Evolutionary conservation across 2,113 vertebrate genomes (phyloP).

Genomic region (Xiphorhynchus elegans): DNA sequence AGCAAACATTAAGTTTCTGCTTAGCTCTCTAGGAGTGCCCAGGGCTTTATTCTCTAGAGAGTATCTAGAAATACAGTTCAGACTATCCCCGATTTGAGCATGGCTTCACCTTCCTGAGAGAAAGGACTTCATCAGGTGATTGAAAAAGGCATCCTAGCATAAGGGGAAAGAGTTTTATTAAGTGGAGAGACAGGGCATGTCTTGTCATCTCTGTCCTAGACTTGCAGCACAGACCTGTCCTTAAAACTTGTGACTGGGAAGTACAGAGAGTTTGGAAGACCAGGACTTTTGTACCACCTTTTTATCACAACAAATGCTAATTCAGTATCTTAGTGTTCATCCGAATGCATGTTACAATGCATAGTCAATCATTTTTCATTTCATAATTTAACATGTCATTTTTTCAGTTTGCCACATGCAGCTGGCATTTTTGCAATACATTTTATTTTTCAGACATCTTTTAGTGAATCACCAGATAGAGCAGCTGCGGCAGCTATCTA

Average conservation of each 20-base stretch:
- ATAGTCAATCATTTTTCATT: conserved; percentile 14
- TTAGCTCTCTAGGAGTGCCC: neutral
- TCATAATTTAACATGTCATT: conserved; percentile 11
- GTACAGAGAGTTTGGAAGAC: neutral
- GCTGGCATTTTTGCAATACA: conserved; percentile 16
- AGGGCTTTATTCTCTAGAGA: neutral
- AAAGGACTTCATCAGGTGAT: neutral
- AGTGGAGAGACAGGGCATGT: neutral
- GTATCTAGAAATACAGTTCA: neutral
- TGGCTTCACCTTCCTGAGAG: neutral
- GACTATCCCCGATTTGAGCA: neutral
- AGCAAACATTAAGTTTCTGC: neutral
- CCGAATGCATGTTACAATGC: neutral
- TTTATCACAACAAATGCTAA: neutral
- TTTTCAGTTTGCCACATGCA: conserved; percentile 19
- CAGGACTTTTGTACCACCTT: neutral
- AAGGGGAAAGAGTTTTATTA: neutral
- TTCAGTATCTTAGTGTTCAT: neutral
- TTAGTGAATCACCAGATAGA: conserved; percentile 13
- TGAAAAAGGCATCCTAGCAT: neutral
- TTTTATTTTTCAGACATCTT: conserved; percentile 34
- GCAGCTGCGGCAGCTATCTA: conserved; percentile 25
- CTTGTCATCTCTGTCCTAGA: neutral
- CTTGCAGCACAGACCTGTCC: neutral
- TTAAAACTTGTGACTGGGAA: neutral